These are phyloP conservation scores for Paradoxurus hermaphroditus DNA, from an alignment of 2,113 vertebrate species.

Conservation along the genomic window DNA sequence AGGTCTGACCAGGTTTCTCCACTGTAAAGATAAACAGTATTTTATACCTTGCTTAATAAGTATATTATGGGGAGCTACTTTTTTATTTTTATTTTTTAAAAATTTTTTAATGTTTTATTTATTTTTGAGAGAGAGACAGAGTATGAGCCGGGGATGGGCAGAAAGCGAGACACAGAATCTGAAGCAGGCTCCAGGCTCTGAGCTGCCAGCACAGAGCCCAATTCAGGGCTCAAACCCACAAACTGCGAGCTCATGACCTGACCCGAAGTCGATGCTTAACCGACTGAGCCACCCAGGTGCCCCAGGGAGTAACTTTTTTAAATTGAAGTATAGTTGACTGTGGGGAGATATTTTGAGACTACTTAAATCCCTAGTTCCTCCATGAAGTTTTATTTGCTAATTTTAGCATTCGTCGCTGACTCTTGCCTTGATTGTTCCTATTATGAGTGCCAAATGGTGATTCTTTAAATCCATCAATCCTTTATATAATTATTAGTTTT, in stretches of 20 bases:
- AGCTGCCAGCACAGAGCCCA: no score
- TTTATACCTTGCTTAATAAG: neutral
- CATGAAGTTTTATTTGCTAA: neutral
- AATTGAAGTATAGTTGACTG: neutral
- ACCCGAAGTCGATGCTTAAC: no score
- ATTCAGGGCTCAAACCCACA: no score
- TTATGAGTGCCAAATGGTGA: neutral
- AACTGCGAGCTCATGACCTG: no score
- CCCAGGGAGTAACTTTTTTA: neutral
- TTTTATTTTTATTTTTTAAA: neutral
- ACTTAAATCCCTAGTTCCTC: neutral
- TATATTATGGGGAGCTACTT: neutral
- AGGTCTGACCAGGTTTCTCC: neutral
- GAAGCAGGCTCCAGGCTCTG: no score
- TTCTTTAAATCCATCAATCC: neutral
- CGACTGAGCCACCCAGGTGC: no score
- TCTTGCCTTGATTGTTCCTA: neutral
- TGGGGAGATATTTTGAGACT: neutral
- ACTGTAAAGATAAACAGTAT: neutral
- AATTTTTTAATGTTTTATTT: no score
- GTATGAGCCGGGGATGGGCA: no score
- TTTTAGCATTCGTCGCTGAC: neutral
- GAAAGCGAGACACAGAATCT: no score
- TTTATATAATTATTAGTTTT: neutral
- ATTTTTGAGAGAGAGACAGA: no score